These are phyloP conservation scores for Brachionus koreanus DNA, from an alignment of 1,140 invertebrate species.

Conservation along the genomic window DNA sequence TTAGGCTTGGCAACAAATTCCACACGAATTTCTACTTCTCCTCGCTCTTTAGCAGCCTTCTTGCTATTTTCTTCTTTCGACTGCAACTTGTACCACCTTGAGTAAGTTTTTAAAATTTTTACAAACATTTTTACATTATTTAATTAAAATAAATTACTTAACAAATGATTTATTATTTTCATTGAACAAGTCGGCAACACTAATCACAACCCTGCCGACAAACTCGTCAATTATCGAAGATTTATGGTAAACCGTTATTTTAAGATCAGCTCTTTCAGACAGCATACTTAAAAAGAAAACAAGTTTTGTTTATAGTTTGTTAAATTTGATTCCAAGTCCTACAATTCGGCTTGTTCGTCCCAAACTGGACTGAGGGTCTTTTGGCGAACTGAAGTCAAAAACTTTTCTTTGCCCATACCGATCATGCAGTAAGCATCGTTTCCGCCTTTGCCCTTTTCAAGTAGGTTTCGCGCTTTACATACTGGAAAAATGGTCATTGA, in stretches of 20 bases:
- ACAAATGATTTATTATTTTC: constrained; percentile 42
- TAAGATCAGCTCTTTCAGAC: background rate
- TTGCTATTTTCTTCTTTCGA: constrained; percentile 32
- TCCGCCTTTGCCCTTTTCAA: constrained; percentile 40
- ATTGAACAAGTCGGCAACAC: constrained; percentile 16
- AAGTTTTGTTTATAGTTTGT: background rate
- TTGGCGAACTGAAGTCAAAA: constrained; percentile 30
- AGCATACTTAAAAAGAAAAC: background rate
- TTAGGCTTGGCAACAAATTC: constrained; percentile 25
- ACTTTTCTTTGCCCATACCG: constrained; percentile 44
- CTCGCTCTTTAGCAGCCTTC: constrained; percentile 17
- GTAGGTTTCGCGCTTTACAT: background rate
- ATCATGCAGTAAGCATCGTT: constrained; percentile 44
- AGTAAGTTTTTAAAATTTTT: constrained; percentile 7
- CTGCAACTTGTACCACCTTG: constrained; percentile 33
- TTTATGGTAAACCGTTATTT: constrained; percentile 43
- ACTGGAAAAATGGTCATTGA: background rate
- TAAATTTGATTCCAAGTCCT: background rate
- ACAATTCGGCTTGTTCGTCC: constrained; percentile 44
- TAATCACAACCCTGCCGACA: constrained; percentile 11
- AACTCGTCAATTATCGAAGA: constrained; percentile 43
- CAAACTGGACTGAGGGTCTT: constrained; percentile 19
- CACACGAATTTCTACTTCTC: constrained; percentile 26
- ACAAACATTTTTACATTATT: background rate
- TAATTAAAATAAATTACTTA: constrained; percentile 34